Conservation (phyloP, 2,113 vertebrate species). For the Phoenicopterus ruber region DNA sequence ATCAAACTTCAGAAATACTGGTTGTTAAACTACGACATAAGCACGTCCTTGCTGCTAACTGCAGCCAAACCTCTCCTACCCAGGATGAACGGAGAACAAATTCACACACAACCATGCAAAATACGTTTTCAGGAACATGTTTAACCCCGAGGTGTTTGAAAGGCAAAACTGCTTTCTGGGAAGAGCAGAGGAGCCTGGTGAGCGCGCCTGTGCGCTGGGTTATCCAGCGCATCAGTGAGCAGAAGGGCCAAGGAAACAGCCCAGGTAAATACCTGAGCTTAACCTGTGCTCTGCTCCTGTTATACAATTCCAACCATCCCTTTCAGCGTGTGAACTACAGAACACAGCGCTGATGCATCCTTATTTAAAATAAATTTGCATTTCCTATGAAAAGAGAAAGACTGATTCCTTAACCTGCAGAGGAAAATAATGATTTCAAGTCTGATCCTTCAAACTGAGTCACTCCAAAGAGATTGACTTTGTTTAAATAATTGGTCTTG, state of each 20-base stretch:
- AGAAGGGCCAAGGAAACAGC: not conserved
- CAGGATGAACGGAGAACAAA: not conserved
- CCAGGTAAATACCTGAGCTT: not conserved
- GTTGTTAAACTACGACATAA: not conserved
- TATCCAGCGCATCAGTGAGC: not conserved
- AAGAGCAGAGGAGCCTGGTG: not conserved
- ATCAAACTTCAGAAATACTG: not conserved
- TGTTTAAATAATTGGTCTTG: not conserved
- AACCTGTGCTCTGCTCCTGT: not conserved
- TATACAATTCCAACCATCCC: not conserved
- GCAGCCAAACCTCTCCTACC: not conserved
- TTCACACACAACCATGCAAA: not conserved
- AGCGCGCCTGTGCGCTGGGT: rapidly evolving
- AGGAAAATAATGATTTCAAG: not conserved
- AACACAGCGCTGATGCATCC: not conserved
- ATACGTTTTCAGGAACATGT: rapidly evolving
- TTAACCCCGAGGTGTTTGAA: not conserved
- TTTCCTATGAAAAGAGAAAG: not conserved
- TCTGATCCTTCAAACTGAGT: not conserved
- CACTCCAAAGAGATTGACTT: not conserved
- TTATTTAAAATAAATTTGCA: not conserved
- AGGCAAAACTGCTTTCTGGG: not conserved
- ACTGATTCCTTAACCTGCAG: not conserved
- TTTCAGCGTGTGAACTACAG: not conserved
- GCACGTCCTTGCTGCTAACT: too few relatives aligned